Evolutionary conservation across 2,888 invertebrate species (phyloP), one percentile per base, ranked within the genome.

Genomic region (Drosophila longiperda): DNA sequence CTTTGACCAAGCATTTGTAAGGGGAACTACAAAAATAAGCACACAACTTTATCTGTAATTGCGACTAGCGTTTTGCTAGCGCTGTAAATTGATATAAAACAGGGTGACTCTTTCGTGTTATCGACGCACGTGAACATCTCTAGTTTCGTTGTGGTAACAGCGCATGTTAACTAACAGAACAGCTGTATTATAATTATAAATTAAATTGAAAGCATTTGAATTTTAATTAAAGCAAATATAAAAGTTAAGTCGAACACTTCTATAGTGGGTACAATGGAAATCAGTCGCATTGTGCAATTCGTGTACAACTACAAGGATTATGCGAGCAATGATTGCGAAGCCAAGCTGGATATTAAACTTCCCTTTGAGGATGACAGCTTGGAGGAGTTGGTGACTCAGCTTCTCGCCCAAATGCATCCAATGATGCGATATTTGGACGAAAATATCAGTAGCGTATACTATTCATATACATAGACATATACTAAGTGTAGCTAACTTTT

Each of bases 381-480:
- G n/a, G 91, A 92, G 48, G 92, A 93, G 69, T 71, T 92, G 40
- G 89, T 91, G 9, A 91, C 91, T 3, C 84, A 88, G 58, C 59
- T 92, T 4, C 68, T 93, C 76, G 82, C 81, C 40, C 88, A 91
- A 78, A 92, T 93, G 92, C 91, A 92, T 73, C 92, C 92, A 1
- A 87, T 89, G 71, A 92, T 93, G 93, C 86, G 92, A 1, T 92
- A 90, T 66, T 79, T 93, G 40, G 93, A 93, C 66, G 92, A 91
- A 66, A 89, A 91, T 48, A 79, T 82, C 57, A 80, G 85, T 73
- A 55, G 38, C 7, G 11, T 1, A 77, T 58, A 38, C 0, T 58
- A 38, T 0, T 11, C 12, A 33, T 1, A 23, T 15, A 15, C 15
- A 45, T 45, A 7, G 15, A 15, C 23, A 15, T 23, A 23, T 23